Evolutionary conservation across 2,797 vertebrate species (phyloP).

Genomic region (Phoebastria nigripes): DNA sequence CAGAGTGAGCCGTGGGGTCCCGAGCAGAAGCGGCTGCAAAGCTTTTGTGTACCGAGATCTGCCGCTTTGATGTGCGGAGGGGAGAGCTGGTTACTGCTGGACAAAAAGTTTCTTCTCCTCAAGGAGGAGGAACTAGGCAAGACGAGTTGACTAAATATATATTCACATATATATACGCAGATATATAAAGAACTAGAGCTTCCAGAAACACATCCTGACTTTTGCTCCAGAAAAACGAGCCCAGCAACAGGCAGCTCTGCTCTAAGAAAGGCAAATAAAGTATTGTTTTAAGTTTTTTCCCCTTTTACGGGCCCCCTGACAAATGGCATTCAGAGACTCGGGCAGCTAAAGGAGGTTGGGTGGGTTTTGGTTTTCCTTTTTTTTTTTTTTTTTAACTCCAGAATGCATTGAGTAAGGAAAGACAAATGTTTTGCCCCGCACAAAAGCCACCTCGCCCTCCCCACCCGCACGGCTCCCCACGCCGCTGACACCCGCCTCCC

Average conservation of each 20-base stretch:
- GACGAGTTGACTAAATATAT: not conserved
- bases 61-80: not conserved
- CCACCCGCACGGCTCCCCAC: not conserved
- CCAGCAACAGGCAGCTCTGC: not conserved
- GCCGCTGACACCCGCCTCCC: not conserved
- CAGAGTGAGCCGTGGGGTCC: conserved; percentile 29
- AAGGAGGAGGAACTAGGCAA: not conserved
- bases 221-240: not conserved
- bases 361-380: not conserved
- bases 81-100: not conserved
- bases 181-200: not conserved
- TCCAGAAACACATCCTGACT: not conserved
- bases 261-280: not conserved
- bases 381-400: not conserved
- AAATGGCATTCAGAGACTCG: conserved; percentile 46
- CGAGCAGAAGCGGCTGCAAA: not conserved
- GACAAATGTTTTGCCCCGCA: not conserved
- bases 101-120: conserved; percentile 32
- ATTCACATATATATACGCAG: not conserved
- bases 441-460: not conserved
- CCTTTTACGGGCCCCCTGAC: conserved; percentile 54
- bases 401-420: not conserved
- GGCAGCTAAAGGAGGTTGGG: conserved; percentile 32
- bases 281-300: conserved; percentile 15
- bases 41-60: not conserved